A percentile compares a stretch with the other conserved stretches of the same genome.
These are phyloP conservation scores for Pipa parva DNA, from an alignment of 2,113 vertebrate genomes.

Conservation along the genomic window DNA sequence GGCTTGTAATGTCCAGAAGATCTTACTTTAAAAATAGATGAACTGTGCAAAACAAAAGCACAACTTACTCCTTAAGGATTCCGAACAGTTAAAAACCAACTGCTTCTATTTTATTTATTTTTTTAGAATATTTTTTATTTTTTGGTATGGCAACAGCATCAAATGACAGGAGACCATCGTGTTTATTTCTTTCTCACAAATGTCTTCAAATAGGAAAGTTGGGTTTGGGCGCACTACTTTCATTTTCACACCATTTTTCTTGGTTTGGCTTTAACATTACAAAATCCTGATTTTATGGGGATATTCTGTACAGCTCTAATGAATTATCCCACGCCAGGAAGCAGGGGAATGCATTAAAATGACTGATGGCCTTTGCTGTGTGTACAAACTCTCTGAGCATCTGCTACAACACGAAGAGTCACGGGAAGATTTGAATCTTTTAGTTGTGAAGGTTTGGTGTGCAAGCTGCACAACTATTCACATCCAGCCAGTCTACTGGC, in stretches of 20 bases:
- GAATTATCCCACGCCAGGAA: slow-evolving; percentile 63
- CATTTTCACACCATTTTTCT: slow-evolving; percentile 48
- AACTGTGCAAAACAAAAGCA: not conserved
- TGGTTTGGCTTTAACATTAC: slow-evolving; percentile 56
- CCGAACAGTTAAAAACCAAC: not conserved
- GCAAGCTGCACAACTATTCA: not conserved
- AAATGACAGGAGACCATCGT: not conserved
- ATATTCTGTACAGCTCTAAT: slow-evolving; percentile 60
- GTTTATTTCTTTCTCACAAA: not conserved
- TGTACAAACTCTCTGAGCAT: slow-evolving; percentile 59
- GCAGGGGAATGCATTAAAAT: slow-evolving; percentile 67
- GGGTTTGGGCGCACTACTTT: not conserved
- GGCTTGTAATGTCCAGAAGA: not conserved
- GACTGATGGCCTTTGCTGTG: slow-evolving; percentile 66
- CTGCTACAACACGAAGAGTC: slow-evolving; percentile 50
- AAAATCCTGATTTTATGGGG: slow-evolving; percentile 62
- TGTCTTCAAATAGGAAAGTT: not conserved
- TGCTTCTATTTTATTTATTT: too few relatives aligned
- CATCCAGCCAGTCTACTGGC: not conserved
- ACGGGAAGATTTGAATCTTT: slow-evolving; percentile 42
- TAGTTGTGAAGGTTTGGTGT: slow-evolving; percentile 38
- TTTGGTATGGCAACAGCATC: not conserved
- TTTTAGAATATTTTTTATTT: not conserved
- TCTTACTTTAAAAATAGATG: not conserved
- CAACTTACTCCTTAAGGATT: not conserved